These are phyloP conservation scores for Alectoris magna DNA, from an alignment of 2,797 vertebrate species.

Conservation along the genomic window DNA sequence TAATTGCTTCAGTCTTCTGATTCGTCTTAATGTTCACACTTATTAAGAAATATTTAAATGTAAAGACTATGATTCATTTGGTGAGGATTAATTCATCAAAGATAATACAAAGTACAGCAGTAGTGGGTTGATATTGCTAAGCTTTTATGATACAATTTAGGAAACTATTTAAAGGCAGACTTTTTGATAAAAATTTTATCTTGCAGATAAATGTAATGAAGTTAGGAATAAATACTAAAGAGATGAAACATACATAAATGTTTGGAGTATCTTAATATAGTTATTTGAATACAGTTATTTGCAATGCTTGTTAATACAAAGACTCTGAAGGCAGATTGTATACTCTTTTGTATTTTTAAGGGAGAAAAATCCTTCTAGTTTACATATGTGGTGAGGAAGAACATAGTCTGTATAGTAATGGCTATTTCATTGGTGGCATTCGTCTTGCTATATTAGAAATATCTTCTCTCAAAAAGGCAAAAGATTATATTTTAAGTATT, in stretches of 20 bases:
- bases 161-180: not conserved
- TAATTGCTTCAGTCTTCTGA: constrained; percentile 16
- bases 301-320: not conserved
- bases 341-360: not conserved
- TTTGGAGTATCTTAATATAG: not conserved
- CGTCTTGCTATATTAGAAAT: not conserved
- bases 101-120: not conserved
- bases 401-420: not conserved
- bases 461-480: too few species aligned
- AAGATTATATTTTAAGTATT: too few species aligned
- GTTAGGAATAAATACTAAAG: not conserved
- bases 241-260: not conserved
- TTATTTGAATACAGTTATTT: not conserved
- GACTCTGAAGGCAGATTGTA: not conserved
- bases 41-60: constrained; percentile 36
- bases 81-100: constrained; percentile 31
- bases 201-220: not conserved
- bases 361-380: not conserved
- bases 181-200: not conserved
- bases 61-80: constrained; percentile 1
- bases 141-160: not conserved
- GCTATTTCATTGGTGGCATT: not conserved
- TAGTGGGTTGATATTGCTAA: not conserved
- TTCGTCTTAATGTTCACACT: constrained; percentile 32
- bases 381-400: not conserved